These are phyloP conservation scores for Timema cristinae DNA, from an alignment of 2,888 invertebrate species.

Conservation along the genomic window DNA sequence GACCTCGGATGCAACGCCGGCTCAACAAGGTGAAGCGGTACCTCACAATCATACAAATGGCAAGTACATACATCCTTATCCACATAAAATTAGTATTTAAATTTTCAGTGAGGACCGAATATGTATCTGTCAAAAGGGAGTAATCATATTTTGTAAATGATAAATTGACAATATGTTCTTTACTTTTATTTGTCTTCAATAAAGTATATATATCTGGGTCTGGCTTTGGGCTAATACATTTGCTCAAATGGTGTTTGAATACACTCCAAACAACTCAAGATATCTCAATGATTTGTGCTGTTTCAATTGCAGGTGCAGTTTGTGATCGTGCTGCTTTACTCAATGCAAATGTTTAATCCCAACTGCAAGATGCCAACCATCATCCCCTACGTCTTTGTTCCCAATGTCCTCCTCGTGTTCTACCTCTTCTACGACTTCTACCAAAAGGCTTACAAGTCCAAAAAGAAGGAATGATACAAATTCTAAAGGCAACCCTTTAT, in stretches of 20 bases:
- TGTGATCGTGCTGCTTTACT: conserved; percentile 57
- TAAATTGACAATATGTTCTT: neutral
- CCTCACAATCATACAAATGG: conserved; percentile 62
- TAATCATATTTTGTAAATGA: too few species aligned
- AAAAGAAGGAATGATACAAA: conserved; percentile 31
- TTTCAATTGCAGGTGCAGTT: conserved; percentile 59
- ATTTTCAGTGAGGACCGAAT: too few species aligned
- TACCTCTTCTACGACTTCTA: conserved; percentile 71
- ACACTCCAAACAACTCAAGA: neutral
- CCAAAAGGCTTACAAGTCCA: conserved; percentile 51
- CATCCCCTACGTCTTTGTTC: conserved; percentile 53
- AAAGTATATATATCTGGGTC: too few species aligned
- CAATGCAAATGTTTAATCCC: conserved; percentile 51
- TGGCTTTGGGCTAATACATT: too few species aligned
- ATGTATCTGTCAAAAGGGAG: too few species aligned
- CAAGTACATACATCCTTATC: conserved; percentile 39
- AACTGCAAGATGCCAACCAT: conserved; percentile 47
- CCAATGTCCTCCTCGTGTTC: conserved; percentile 60
- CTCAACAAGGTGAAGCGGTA: conserved; percentile 57
- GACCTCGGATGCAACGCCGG: conserved; percentile 52
- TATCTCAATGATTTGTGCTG: neutral
- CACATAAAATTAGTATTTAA: too few species aligned
- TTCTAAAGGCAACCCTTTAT: too few species aligned
- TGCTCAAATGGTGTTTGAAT: too few species aligned
- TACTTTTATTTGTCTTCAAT: neutral